Evolutionary conservation across 1,140 invertebrate genomes (phyloP), one percentile per base, ranked within the genome.

Genomic region (Wasmannia auropunctata): DNA sequence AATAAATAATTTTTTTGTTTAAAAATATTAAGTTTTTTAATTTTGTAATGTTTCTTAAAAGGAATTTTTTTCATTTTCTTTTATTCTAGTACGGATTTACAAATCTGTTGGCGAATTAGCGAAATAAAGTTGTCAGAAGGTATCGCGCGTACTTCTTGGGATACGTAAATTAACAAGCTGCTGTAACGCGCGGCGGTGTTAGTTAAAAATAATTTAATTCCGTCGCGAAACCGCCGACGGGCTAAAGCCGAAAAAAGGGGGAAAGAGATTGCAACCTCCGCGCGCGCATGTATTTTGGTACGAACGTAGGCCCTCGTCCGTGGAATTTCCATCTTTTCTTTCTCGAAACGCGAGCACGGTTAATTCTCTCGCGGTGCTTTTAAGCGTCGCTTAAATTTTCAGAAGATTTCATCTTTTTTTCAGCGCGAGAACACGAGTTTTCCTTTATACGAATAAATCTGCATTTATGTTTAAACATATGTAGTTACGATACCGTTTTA

Each of bases 161-260:
- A n/a, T 54, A 31, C 6, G 40, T 72, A 70, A 72, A 70, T 81
- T 70, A 79, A 34, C 40, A 40, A 37, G 37, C 31, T 31, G 31
- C n/a, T 16, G 37, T n/a, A 34, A 8, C 34, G 49, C 34, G 49
- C 28, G 37, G 31, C 28, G 34, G 31, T 34, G 70, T 72, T 77
- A 67, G 88, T 86, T 86, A 83, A 81, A 86, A 89, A 89, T 83
- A 90, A 90, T 89, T 89, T 86, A 89, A 89, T 86, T 58, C 43
- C 51, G 31, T 85, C 70, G 72, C 49, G 51, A 86, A 87, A 85
- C 65, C 43, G 63, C 60, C 84, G 72, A 63, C 54, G 25, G 11
- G 34, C 62, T 69, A 69, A 51, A 83, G 49, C 69, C 60, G 83
- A 88, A 86, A 84, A 74, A 60, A 75, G 85, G 37, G 34, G 62